Evolutionary conservation across 2,888 invertebrate genomes (phyloP), one percentile per base, ranked within the genome.

Genomic region (Scaptomyza flava): DNA sequence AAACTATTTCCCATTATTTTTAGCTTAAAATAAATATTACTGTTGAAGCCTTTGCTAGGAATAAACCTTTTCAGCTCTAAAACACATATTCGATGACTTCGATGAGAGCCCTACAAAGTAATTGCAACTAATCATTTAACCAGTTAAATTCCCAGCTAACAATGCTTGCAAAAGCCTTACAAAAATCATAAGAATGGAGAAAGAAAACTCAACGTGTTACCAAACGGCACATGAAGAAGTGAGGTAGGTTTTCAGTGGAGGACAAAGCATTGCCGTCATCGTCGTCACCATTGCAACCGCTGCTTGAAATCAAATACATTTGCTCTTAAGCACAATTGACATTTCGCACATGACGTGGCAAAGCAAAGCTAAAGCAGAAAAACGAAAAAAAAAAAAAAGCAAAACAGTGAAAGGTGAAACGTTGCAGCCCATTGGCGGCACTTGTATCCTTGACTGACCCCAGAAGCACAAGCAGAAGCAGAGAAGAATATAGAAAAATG

Each of bases 241-340:
- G 6, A 27, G 27, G 5, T 27, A 6, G 27, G 27, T 27, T 27
- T 27, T 27, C 5, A 27, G 27, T 27, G 27, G 27, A 4, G 27
- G 4, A 68, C 67, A 74, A 75, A 66, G 66, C 59, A 12, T 56
- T 45, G 17, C 8, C 17, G 23, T 41, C 3, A 17, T 56, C 58
- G 41, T 52, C 48, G 58, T 69, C 51, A 61, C 31, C 50, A 60
- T 57, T 72, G 52, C 52, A 63, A 75, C 69, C 61, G 64, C 57
- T 75, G 70, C 7, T 67, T 83, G 77, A 86, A 83, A 83, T 88
- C 84, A 88, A 83, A 86, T 80, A 82, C 87, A 80, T 82, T 83
- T 73, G 80, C 72, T 72, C 79, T 70, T 71, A 82, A 83, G 85
- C 73, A 75, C 86, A 83, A 83, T 83, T 83, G 88, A 87, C 86